Percentiles rank a stretch among this genome's conserved stretches.
Evolutionary conservation across 2,113 vertebrate genomes (phyloP).

Genomic region (Reinhardtius hippoglossoides): DNA sequence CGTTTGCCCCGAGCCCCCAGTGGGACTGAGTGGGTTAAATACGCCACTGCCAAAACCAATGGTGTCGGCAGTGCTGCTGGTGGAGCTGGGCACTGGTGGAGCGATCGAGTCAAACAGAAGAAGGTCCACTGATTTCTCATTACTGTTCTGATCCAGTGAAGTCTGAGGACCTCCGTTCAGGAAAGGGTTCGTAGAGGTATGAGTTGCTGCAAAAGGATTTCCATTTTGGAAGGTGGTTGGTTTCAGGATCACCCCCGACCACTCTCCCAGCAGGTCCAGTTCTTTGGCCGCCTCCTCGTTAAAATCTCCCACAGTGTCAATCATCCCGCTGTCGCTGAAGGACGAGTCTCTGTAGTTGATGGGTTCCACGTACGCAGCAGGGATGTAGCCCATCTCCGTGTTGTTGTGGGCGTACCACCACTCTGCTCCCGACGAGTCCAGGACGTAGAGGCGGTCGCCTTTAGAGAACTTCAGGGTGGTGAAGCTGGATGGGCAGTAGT

Average conservation of each 20-base stretch:
- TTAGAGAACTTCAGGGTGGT: conserved; percentile 97
- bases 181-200: conserved; percentile 91
- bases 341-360: conserved; percentile 87
- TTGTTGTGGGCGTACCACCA: conserved; percentile 99
- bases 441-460: conserved; percentile 93
- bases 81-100: conserved; percentile 68
- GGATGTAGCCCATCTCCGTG: conserved; percentile 98
- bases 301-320: conserved; percentile 88
- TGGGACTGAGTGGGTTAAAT: conserved; percentile 76
- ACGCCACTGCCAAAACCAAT: conserved; percentile 80
- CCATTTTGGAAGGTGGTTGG: conserved; percentile 79
- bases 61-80: conserved; percentile 60
- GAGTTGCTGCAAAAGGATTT: conserved; percentile 88
- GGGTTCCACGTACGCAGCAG: conserved; percentile 92
- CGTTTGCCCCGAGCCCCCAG: conserved; percentile 66
- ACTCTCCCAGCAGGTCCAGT: conserved; percentile 88
- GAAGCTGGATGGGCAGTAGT: conserved; percentile 95
- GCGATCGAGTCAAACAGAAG: conserved; percentile 85
- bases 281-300: conserved; percentile 88
- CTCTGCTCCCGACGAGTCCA: conserved; percentile 93
- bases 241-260: conserved; percentile 79
- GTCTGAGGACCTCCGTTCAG: conserved; percentile 80
- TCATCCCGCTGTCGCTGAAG: conserved; percentile 92
- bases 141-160: conserved; percentile 71
- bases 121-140: conserved; percentile 82